Base-by-base conservation (phyloP, 1,140 invertebrate species). In the Drosophila busckii region DNA sequence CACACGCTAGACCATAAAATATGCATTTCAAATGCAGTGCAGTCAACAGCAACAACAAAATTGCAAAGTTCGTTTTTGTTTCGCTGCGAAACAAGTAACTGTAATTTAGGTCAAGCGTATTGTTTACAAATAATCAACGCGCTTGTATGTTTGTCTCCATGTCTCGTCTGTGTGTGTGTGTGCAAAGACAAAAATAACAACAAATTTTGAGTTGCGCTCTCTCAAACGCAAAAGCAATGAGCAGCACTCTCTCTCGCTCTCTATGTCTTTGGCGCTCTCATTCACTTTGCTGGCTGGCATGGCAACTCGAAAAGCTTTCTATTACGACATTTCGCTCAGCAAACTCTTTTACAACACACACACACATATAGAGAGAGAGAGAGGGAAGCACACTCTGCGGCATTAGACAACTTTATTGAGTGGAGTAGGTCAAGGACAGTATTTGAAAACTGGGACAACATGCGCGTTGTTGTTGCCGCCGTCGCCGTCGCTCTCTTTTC, bases 371-470 rank as follows among this genome's bases (percentile, higher is more conserved):
- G 20, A 40, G 12, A 53, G 40, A 41, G 19, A 48, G 45, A 60
- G 31, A 29, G 15, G 17, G 46, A 42, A 28, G 41, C 46, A 63
- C 48, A 40, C 42, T 52, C 59, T 68, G 59, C 52, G 53, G 75
- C 75, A 70, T 82, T 82, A 82, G 75, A 83, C 75, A 83, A 83
- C 66, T 80, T 80, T 66, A 52, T 71, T 62, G 78, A 78, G 68
- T 85, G 85, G 85, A 87, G 85, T 87, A 87, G 85, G 85, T 87
- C 85, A 87, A 87, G 85, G 85, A 87, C 85, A 87, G 82, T 80
- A 66, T 76, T 62, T 84, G 71, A 70, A 85, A 87, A 86, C 73
- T 87, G 85, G 85, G 85, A 84, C 85, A 87, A 65, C 64, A 86
- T 56, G 69, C 55, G 35, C 53, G 55, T 70, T 82, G 76, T 82